Base-by-base conservation (phyloP, 2,888 invertebrate species). In the Acronicta psi region DNA sequence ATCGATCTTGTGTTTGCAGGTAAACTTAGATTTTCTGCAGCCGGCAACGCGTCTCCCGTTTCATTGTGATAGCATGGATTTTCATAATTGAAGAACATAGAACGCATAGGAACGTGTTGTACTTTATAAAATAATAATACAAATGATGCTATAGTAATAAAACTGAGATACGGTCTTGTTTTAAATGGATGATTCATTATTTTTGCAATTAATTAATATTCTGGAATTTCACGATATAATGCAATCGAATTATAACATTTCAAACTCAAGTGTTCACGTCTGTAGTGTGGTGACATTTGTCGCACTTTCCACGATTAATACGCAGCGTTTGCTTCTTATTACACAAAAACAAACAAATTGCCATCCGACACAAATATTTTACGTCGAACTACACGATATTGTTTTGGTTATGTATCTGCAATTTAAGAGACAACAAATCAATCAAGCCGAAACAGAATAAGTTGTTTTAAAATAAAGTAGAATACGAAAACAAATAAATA, bases 1-100 rank as follows among this genome's bases (percentile, higher is more conserved):
- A 96, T 96, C 9, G 95, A 95, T 81, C 11, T 91, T 89, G 41
- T 83, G 77, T 11, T 69, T 59, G n/a, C 88, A 11, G 25, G 46
- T 44, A 72, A 74, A 2, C 69, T 73, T 0, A 69, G 60, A 13
- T 61, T 61, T 10, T 83, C 78, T 0, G 68, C 67, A 3, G 81
- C 79, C 2, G 76, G 75, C 6, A 87, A 58, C 4, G 56, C 70
- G 29, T 80, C 79, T 7, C 69, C 59, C 7, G 10, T 16, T 16
- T 44, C 14, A 20, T 31, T 17, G 40, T 50, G 49, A 50, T 75
- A 54, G 37, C 68, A 68, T 5, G 31, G 7, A 25, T 16, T 47
- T 20, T 13, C 13, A 14, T 8, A 18, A 10, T 20, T 20, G 9
- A 0, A 25, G 10, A 13, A 14, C 2, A 13, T 1, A 1, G 2